Evolutionary conservation across 2,888 invertebrate species (phyloP), one percentile per base, ranked within the genome.

Genomic region (Patella caerulea): DNA sequence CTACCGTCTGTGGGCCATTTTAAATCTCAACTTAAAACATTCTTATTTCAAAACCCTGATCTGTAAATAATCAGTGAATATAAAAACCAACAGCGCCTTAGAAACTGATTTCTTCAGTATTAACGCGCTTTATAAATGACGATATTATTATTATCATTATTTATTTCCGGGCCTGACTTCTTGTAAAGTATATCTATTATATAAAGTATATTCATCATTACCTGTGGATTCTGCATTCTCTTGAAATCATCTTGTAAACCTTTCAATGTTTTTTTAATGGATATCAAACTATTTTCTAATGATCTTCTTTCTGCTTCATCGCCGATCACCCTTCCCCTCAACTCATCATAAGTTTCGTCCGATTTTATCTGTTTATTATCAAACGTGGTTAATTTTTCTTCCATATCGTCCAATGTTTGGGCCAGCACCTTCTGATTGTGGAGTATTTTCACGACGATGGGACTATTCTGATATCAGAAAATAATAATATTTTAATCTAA

Each of bases 301-400:
- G 52, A 53, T 19, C 14, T 65, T 65, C 65, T 19, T 1, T 65
- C 65, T 17, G 24, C 73, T 53, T 53, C 53, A 53, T 73, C 73
- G 19, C 53, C 5, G 15, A 73, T 54, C 5, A 73, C 54, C 15
- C 73, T 45, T 17, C 53, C 53, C 17, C 17, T 24, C 55, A 53
- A 53, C 24, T 73, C 53, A 24, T 55, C 53, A 11, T 24, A 54
- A 24, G 24, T 45, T 53, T 73, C n/a, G 24, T 73, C 53, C 1
- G 55, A 54, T 15, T 55, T 24, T 3, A 55, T 54, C 9, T 54
- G 45, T 19, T n/a, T 45, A n/a, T 53, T 45, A 17, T 73, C 73
- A 76, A 71, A 71, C 14, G 19, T 14, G 34, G 71, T 59, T 14
- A 76, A n/a, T 24, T 72, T 72, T n/a, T 45, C 54, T 24, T 65